Conservation (phyloP, 1,140 invertebrate genomes). For the Himalopsyche phryganea region DNA sequence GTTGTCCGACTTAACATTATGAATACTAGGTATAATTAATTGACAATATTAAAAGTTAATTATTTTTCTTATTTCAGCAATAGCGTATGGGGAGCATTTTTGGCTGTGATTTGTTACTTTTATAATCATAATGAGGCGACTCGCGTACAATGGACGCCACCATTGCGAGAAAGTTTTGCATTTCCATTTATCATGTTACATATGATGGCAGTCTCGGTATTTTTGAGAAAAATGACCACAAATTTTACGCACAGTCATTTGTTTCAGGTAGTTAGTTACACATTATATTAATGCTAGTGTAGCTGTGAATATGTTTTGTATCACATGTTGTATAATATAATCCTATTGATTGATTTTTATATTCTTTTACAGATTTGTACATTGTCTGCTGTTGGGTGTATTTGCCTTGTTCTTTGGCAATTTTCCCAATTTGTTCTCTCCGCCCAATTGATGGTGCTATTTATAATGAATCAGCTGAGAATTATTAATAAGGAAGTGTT, state of each 20-base stretch:
- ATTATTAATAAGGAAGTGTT: conserved; percentile 55
- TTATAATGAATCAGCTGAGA: conserved; percentile 61
- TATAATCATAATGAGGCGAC: conserved; percentile 79
- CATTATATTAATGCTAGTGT: conserved; percentile 10
- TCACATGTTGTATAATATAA: too few species aligned
- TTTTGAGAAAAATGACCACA: conserved; percentile 32
- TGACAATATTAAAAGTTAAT: too few species aligned
- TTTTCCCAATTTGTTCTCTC: conserved; percentile 77
- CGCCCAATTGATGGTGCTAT: conserved; percentile 63
- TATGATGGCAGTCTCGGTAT: conserved; percentile 47
- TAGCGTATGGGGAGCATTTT: conserved; percentile 64
- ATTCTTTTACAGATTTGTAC: neutral
- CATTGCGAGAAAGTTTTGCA: conserved; percentile 77
- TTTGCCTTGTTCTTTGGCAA: conserved; percentile 64
- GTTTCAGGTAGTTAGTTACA: conserved; percentile 18
- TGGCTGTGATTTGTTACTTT: conserved; percentile 67
- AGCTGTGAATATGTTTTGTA: too few species aligned
- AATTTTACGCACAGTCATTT: conserved; percentile 7
- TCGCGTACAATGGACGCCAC: conserved; percentile 80
- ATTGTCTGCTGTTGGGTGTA: conserved; percentile 34
- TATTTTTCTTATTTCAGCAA: conserved; percentile 31
- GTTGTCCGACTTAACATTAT: too few species aligned
- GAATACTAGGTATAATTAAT: too few species aligned
- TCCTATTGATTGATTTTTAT: too few species aligned
- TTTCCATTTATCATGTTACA: conserved; percentile 64